Conservation (phyloP, 2,113 vertebrate genomes). For the Canis aureus region DNA sequence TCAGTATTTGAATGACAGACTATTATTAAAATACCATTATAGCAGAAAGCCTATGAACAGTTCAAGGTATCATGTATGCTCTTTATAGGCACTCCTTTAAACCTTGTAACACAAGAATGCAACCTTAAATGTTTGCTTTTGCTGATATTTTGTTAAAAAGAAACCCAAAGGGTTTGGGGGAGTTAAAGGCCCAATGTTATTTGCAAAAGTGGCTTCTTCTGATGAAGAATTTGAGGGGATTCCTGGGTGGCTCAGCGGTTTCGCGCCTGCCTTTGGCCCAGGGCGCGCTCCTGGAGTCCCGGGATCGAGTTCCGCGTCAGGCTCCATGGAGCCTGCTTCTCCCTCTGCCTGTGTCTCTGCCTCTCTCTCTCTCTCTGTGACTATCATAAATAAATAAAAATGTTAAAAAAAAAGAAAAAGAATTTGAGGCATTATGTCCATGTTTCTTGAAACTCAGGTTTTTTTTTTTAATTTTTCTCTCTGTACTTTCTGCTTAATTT, state of each 20-base stretch:
- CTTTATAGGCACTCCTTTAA: slow-evolving; percentile 4
- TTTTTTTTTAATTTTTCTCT: not conserved
- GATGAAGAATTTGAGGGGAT: not conserved
- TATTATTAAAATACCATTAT: not conserved
- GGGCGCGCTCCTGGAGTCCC: no score
- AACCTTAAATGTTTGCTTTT: slow-evolving; percentile 36
- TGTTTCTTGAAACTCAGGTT: not conserved
- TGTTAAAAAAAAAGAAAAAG: not conserved
- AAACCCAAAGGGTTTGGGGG: not conserved
- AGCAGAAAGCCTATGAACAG: not conserved
- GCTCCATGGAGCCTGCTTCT: no score
- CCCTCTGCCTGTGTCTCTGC: no score
- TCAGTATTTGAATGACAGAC: not conserved
- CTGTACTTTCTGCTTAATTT: slow-evolving; percentile 18
- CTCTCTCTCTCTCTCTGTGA: no score
- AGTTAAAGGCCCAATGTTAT: not conserved
- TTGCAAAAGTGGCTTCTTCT: not conserved
- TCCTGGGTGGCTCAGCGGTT: no score
- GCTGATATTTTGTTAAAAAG: not conserved
- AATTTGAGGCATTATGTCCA: not conserved
- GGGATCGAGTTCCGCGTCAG: no score
- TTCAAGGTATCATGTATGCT: not conserved
- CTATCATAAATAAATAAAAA: no score
- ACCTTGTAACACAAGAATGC: not conserved
- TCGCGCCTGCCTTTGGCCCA: no score